A percentile compares a stretch with the other conserved stretches of the same genome.
phyloP scores from a whole-genome alignment of 2,888 invertebrate genomes.

The Drosophila cracens region DNA sequence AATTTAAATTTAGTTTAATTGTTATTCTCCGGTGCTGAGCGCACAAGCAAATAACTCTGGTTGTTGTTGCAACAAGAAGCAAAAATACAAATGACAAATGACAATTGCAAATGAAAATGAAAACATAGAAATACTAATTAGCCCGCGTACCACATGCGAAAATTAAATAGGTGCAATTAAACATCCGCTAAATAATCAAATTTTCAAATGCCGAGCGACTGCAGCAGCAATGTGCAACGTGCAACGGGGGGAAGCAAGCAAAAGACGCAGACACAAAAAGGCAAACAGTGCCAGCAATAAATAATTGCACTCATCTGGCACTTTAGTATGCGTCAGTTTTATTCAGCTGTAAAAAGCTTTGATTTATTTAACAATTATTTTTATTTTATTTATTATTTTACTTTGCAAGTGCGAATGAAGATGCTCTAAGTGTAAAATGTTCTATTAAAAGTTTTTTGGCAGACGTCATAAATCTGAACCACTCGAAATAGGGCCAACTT shows the following conservation, averaged over 20 bases:
- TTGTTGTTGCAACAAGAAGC: constrained; percentile 17
- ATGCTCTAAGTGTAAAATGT: neutral
- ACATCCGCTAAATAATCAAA: constrained; percentile 84
- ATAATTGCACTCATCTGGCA: constrained; percentile 6
- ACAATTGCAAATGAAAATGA: constrained; percentile 72
- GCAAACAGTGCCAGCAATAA: constrained; percentile 32
- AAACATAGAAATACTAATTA: constrained; percentile 60
- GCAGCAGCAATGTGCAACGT: neutral
- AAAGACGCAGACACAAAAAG: constrained; percentile 1
- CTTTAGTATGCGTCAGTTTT: neutral
- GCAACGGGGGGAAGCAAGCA: neutral
- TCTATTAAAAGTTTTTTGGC: neutral
- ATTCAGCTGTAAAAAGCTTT: neutral
- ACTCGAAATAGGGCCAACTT: neutral
- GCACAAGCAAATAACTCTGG: constrained; percentile 34
- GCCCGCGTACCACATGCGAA: constrained; percentile 61
- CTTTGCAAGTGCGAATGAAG: neutral
- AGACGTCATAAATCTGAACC: neutral
- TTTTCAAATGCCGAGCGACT: constrained; percentile 69
- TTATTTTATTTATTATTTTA: too few relatives aligned
- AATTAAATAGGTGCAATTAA: constrained; percentile 84
- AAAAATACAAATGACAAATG: constrained; percentile 35
- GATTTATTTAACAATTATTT: neutral
- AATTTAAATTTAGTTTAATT: constrained; percentile 81
- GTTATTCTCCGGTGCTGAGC: constrained; percentile 77